Evolutionary conservation across 2,113 vertebrate genomes (phyloP), one percentile per base, ranked within the genome.

Genomic region (Paracanthobrama guichenoti): DNA sequence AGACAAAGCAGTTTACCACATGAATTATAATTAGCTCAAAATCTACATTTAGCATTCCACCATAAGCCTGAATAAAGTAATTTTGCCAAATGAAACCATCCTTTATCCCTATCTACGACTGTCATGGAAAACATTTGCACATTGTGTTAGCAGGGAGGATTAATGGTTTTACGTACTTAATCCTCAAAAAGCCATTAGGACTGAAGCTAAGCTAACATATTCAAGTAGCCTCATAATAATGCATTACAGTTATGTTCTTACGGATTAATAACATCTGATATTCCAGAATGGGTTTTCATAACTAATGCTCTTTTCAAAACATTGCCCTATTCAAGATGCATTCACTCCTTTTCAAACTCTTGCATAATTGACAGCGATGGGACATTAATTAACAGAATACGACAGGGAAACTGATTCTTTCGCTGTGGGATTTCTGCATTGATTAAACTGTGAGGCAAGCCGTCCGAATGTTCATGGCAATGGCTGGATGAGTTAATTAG

Each of bases 271-370:
- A 48, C 7, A 28, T 18, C 26, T 75, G 24, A 26, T 20, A 72
- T n/a, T 64, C 22, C 3, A 67, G 16, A 59, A 48, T 50, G 10
- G 57, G 53, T 64, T 26, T 64, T 50, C 24, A 18, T 9, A 9
- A 50, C 6, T 16, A 28, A 8, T 48, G 55, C 20, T 24, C 26
- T 46, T 48, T 75, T 76, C 20, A 50, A 75, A 69, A 86, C 60
- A 28, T 50, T 46, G 24, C 5, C 39, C 8, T 7, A 69, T 22
- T 14, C 69, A 12, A 12, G 72, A 50, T 10, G 22, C 66, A 69
- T 77, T 67, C 46, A 10, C 57, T 86, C 7, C n/a, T 48, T 86
- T 57, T 78, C 13, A 13, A 55, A 31, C 39, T 62, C 39, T 11
- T 80, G 53, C 67, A 79, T 59, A 48, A 50, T 20, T 31, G 53